phyloP scores from a whole-genome alignment of 2,888 invertebrate genomes.

The Caradrina kadenii region DNA sequence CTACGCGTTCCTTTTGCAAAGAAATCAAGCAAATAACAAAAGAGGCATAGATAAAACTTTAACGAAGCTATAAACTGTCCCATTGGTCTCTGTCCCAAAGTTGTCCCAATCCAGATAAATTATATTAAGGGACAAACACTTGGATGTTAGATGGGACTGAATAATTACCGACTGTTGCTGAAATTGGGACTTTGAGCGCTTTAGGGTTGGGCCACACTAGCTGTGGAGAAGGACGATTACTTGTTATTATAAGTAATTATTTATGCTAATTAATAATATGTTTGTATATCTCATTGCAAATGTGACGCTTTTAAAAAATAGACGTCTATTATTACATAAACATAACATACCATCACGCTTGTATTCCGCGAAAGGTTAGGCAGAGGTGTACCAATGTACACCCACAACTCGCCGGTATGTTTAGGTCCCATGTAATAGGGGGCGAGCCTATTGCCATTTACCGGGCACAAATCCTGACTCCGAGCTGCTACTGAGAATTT shows the following conservation, averaged over 20 bases:
- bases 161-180: conserved; percentile 43
- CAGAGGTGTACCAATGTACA: no score
- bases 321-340: no score
- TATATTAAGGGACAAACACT: conserved; percentile 51
- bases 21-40: conserved; percentile 21
- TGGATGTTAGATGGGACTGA: conserved; percentile 39
- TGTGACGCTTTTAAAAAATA: no score
- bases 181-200: conserved; percentile 37
- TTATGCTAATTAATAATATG: no score
- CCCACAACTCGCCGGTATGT: no score
- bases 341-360: no score
- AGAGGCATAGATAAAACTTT: conserved; percentile 40
- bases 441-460: no score
- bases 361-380: no score
- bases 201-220: conserved; percentile 18
- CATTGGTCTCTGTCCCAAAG: conserved; percentile 22
- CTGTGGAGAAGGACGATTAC: background rate
- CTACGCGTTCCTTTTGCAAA: conserved; percentile 21
- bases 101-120: conserved; percentile 37
- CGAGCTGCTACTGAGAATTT: no score
- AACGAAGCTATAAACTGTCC: conserved; percentile 15
- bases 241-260: background rate
- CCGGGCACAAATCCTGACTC: no score
- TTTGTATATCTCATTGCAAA: no score
- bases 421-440: no score